These are phyloP conservation scores for Donacobius atricapilla DNA, from an alignment of 2,113 vertebrate genomes.

Conservation along the genomic window DNA sequence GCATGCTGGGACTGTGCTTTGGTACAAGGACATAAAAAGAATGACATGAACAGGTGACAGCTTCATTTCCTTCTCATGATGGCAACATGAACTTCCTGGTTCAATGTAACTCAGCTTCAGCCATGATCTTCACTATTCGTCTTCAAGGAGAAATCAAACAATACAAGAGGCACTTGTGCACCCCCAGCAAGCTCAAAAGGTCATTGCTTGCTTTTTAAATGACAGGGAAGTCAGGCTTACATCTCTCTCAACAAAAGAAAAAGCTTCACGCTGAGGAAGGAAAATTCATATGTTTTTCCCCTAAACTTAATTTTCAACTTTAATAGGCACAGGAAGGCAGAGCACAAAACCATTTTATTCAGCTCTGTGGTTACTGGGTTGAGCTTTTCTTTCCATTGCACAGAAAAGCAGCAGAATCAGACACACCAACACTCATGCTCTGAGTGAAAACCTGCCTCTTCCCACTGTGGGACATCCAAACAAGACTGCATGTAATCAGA, in stretches of 20 bases:
- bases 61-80: not conserved
- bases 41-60: not conserved
- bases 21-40: not conserved
- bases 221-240: not conserved
- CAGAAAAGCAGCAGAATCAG: not conserved
- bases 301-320: not conserved
- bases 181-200: not conserved
- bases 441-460: not conserved
- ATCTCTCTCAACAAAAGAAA: not conserved
- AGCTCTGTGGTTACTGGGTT: not conserved
- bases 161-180: not conserved
- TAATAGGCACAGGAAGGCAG: not conserved
- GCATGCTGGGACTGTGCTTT: accelerated
- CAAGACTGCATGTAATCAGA: not conserved
- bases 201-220: not conserved
- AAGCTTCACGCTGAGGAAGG: not conserved
- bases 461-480: not conserved
- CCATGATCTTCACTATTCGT: not conserved
- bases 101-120: not conserved
- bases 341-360: not conserved
- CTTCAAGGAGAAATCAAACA: not conserved
- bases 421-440: accelerated
- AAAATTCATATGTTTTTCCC: not conserved
- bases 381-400: not conserved
- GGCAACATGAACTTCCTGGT: not conserved